phyloP scores from a whole-genome alignment of 2,113 vertebrate species.

The Onychorhynchus coronatus region DNA sequence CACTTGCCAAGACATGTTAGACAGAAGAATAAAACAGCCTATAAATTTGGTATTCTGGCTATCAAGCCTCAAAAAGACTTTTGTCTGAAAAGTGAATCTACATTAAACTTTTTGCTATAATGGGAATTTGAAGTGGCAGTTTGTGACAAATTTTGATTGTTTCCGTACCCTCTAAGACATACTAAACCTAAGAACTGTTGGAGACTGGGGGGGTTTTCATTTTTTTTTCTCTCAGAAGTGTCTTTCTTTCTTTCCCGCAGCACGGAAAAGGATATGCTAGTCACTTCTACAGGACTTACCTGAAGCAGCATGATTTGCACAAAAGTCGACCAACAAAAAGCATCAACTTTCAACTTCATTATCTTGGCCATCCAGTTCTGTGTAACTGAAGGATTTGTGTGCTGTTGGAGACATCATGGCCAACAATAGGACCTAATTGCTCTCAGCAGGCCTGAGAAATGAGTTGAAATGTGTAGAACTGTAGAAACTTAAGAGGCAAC shows the following conservation, averaged over 20 bases:
- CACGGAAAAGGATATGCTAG: constrained; percentile 99
- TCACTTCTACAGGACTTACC: constrained; percentile 93
- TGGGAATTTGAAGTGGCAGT: background rate
- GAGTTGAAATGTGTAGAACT: constrained; percentile 85
- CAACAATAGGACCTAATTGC: constrained; percentile 80
- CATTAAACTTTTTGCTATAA: background rate
- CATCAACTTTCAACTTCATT: constrained; percentile 91
- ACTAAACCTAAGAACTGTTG: constrained; percentile 17
- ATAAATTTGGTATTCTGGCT: constrained; percentile 22
- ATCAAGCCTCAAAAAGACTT: background rate
- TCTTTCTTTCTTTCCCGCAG: constrained; percentile 83
- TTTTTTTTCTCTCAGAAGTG: constrained; percentile 66
- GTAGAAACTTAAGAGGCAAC: constrained; percentile 80
- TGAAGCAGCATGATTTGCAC: constrained; percentile 98
- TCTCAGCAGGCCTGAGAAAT: constrained; percentile 98
- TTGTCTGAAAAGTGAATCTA: background rate
- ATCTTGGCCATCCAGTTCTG: constrained; percentile 86
- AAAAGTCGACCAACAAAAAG: constrained; percentile 88
- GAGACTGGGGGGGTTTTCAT: background rate
- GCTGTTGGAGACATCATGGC: constrained; percentile 78
- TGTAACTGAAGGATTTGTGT: constrained; percentile 80
- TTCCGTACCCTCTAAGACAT: constrained; percentile 15
- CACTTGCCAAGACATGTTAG: background rate
- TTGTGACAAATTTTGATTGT: constrained; percentile 15
- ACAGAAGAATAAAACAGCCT: background rate